Percentiles rank a stretch among this genome's conserved stretches.
These are phyloP conservation scores for Liposcelis brunnea DNA, from an alignment of 2,888 invertebrate species.

Conservation along the genomic window DNA sequence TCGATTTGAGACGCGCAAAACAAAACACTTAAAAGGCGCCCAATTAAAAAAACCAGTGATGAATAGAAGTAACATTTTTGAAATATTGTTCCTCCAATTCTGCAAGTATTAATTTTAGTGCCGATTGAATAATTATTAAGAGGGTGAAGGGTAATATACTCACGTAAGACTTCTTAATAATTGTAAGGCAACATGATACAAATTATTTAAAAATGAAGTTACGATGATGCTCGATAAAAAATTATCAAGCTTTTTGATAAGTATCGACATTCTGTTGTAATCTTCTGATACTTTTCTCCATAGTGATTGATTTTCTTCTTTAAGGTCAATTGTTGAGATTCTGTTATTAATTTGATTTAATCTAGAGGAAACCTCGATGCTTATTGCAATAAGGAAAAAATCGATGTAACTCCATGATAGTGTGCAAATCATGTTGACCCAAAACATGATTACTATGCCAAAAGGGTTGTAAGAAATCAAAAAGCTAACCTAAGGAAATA, in stretches of 20 bases:
- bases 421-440: neutral
- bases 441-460: neutral
- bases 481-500: neutral
- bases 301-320: neutral
- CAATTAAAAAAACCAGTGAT: neutral
- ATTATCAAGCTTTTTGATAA: neutral
- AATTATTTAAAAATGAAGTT: neutral
- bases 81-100: neutral
- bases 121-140: no score
- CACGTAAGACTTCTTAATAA: neutral
- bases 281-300: neutral
- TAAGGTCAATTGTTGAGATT: neutral
- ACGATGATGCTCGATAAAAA: neutral
- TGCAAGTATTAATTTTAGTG: neutral
- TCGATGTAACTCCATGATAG: constrained; percentile 2
- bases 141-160: neutral
- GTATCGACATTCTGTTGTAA: neutral
- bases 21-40: neutral
- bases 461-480: neutral
- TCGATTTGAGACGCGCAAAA: neutral
- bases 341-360: neutral
- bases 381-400: neutral
- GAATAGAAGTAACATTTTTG: neutral
- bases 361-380: neutral
- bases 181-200: constrained; percentile 1